phyloP scores from a whole-genome alignment of 1,140 invertebrate genomes.

The Rhyacophila brunnea region DNA sequence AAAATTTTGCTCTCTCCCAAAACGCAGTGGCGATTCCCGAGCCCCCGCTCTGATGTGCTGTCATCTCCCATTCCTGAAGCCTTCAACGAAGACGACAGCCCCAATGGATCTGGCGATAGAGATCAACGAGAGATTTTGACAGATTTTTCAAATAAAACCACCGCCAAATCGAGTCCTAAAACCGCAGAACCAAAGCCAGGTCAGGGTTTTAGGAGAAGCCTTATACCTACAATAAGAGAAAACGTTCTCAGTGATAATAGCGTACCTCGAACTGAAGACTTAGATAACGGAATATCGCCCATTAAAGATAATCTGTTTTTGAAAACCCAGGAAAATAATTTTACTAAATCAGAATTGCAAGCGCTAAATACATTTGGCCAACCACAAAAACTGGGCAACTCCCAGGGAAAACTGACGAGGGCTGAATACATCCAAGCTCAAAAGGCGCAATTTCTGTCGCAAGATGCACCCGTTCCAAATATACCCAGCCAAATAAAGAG shows the following conservation, averaged over 20 bases:
- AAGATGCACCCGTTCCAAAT: constrained; percentile 12
- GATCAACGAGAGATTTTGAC: constrained; percentile 33
- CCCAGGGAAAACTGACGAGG: constrained; percentile 20
- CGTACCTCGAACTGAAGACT: background rate
- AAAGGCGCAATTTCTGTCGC: constrained; percentile 31
- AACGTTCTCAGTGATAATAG: constrained; percentile 15
- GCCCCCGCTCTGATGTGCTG: constrained; percentile 75
- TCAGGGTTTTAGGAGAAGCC: constrained; percentile 25
- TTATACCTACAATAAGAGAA: constrained; percentile 29
- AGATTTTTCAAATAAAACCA: constrained; percentile 15
- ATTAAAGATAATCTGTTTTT: constrained; percentile 45
- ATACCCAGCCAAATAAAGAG: background rate
- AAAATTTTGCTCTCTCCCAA: constrained; percentile 69
- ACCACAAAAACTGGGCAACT: constrained; percentile 7
- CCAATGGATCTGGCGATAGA: constrained; percentile 54
- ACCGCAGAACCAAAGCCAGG: constrained; percentile 9
- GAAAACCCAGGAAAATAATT: constrained; percentile 47
- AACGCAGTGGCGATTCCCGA: constrained; percentile 69
- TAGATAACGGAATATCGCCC: constrained; percentile 35
- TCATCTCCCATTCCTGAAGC: constrained; percentile 84
- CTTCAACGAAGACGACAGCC: constrained; percentile 68
- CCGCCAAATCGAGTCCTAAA: constrained; percentile 5
- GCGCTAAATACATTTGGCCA: constrained; percentile 32
- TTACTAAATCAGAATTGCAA: constrained; percentile 42
- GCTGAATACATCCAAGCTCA: constrained; percentile 32